Percentiles rank a stretch among this genome's conserved stretches.
Evolutionary conservation across 2,113 vertebrate genomes (phyloP).

Genomic region (Sphyrna mokarran): DNA sequence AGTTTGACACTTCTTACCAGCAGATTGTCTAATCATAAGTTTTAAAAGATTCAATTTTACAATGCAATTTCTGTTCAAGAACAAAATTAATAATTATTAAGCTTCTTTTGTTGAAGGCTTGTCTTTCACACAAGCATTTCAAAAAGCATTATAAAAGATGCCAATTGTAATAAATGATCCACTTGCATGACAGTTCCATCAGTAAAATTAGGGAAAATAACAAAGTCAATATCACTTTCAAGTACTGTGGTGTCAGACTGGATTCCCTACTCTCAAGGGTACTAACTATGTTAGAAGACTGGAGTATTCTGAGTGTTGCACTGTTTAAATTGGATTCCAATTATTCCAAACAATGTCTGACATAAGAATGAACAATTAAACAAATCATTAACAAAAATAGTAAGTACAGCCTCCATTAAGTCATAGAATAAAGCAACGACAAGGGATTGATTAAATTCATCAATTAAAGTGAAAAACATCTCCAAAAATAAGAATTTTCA

Average conservation of each 20-base stretch:
- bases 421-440: not conserved
- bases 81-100: not conserved
- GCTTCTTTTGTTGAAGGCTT: not conserved
- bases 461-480: not conserved
- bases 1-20: not conserved
- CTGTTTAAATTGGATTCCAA: not conserved
- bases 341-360: not conserved
- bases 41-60: not conserved
- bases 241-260: not conserved
- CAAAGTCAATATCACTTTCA: not conserved
- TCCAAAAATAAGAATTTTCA: not conserved
- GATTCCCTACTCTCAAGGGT: not conserved
- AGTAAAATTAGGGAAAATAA: constrained; percentile 17
- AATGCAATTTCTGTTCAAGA: not conserved
- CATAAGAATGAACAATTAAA: not conserved
- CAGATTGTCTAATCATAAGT: not conserved
- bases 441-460: not conserved
- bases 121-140: not conserved
- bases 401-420: not conserved
- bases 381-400: not conserved
- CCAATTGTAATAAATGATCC: not conserved
- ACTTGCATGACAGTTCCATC: not conserved
- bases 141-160: not conserved
- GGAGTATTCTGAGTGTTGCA: not conserved
- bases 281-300: not conserved